Percentiles rank a stretch among this genome's conserved stretches.
phyloP scores from a whole-genome alignment of 23 tunicate genomes.

The Clavelina lepadiformis region DNA sequence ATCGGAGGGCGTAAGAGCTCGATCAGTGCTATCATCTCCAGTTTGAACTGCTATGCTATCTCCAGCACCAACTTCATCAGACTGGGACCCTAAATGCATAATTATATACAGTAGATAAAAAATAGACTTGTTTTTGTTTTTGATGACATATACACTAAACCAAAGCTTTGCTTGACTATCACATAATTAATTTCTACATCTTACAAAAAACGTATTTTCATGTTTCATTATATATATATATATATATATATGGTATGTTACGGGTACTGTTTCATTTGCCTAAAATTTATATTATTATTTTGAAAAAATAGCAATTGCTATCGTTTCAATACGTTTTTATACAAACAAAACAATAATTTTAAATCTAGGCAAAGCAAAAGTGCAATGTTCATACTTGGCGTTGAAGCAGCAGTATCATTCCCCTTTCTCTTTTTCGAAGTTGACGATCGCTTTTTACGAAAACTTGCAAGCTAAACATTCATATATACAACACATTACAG shows the following conservation, averaged over 20 bases:
- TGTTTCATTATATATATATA: no score
- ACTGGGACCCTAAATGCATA: conserved; percentile 36
- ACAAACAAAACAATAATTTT: no score
- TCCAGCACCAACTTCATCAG: conserved; percentile 63
- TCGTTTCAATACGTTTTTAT: no score
- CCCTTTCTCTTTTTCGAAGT: conserved; percentile 17
- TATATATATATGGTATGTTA: no score
- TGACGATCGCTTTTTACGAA: conserved; percentile 49
- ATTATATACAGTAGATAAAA: neutral
- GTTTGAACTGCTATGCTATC: conserved; percentile 91
- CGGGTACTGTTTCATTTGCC: no score
- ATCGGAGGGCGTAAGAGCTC: conserved; percentile 53
- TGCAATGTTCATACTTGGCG: conserved; percentile 18
- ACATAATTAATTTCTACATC: no score
- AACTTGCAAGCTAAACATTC: conserved; percentile 75
- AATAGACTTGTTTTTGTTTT: no score
- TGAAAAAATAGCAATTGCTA: no score
- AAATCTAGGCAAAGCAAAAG: neutral
- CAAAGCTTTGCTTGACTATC: no score
- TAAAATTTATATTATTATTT: no score
- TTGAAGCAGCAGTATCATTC: conserved; percentile 8
- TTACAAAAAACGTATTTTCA: neutral
- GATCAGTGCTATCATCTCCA: conserved; percentile 50
- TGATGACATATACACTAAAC: no score
- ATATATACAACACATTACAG: no score